A percentile compares a stretch with the other conserved stretches of the same genome.
Evolutionary conservation across 2,888 invertebrate species (phyloP).

Genomic region (Hartigia nigra): DNA sequence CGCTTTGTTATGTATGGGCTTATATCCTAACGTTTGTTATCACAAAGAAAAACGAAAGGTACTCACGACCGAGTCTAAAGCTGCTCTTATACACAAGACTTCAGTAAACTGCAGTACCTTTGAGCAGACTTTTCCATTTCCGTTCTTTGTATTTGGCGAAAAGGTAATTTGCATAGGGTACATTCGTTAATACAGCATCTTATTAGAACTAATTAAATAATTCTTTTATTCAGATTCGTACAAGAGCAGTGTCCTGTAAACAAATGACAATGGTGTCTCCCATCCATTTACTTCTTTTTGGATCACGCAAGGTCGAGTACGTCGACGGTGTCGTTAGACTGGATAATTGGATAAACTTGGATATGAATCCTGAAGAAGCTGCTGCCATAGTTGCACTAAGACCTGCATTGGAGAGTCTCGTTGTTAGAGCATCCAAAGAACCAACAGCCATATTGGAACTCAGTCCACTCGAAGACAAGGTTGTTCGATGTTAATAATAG

Average conservation of each 20-base stretch:
- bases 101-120: conserved; percentile 93
- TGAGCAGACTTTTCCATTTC: conserved; percentile 88
- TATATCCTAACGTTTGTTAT: conserved; percentile 96
- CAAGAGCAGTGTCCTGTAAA: conserved; percentile 94
- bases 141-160: conserved; percentile 98
- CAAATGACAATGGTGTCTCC: conserved; percentile 97
- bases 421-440: conserved; percentile 81
- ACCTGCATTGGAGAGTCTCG: conserved; percentile 88
- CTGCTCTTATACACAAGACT: conserved; percentile 95
- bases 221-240: conserved; percentile 75
- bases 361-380: conserved; percentile 83
- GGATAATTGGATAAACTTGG: conserved; percentile 94
- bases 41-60: conserved; percentile 97
- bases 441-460: conserved; percentile 82
- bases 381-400: conserved; percentile 86
- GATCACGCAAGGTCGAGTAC: conserved; percentile 87
- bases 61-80: conserved; percentile 93
- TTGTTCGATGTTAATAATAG: conserved; percentile 46
- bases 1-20: conserved; percentile 87
- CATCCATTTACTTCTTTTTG: conserved; percentile 91
- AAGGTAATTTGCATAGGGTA: conserved; percentile 71
- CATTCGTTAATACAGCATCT: not conserved
- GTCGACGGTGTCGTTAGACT: conserved; percentile 81
- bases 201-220: conserved; percentile 5
- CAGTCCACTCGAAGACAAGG: conserved; percentile 73